phyloP scores from a whole-genome alignment of 1,140 invertebrate genomes.

The Neodiprion lecontei region DNA sequence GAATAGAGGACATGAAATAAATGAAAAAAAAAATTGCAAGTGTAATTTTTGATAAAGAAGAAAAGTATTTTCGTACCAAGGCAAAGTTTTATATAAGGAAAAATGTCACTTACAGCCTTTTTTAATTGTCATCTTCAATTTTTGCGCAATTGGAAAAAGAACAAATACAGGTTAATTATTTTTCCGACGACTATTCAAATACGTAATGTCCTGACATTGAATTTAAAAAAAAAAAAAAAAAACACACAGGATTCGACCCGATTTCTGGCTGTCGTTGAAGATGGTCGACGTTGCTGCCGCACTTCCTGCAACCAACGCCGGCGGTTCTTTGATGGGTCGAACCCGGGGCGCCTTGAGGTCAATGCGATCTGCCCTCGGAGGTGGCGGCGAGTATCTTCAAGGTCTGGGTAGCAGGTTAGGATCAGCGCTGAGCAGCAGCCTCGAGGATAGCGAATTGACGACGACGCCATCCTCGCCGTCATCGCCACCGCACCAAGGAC shows the following conservation, averaged over 20 bases:
- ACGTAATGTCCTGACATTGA: neutral
- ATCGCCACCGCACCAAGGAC: slow-evolving; percentile 31
- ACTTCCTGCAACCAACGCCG: slow-evolving; percentile 39
- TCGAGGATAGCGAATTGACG: slow-evolving; percentile 54
- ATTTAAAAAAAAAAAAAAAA: neutral
- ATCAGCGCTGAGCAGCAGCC: slow-evolving; percentile 55
- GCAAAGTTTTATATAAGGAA: too few relatives aligned
- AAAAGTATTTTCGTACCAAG: too few relatives aligned
- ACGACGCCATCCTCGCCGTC: slow-evolving; percentile 49
- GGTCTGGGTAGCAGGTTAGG: slow-evolving; percentile 56
- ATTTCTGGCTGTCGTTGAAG: neutral
- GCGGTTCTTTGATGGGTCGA: slow-evolving; percentile 53
- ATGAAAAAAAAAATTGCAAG: too few relatives aligned
- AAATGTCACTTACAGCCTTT: too few relatives aligned
- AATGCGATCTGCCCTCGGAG: slow-evolving; percentile 54
- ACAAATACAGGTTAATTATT: neutral
- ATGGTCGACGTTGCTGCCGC: slow-evolving; percentile 55
- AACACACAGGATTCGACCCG: too few relatives aligned
- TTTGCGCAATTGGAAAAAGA: too few relatives aligned
- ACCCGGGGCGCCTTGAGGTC: slow-evolving; percentile 56
- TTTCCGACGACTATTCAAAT: neutral
- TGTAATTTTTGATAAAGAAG: too few relatives aligned
- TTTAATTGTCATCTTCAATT: too few relatives aligned
- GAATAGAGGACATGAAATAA: too few relatives aligned
- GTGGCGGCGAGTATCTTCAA: slow-evolving; percentile 57